Percentiles rank a stretch among this genome's conserved stretches.
phyloP scores from a whole-genome alignment of 2,113 vertebrate genomes.

The Forbesichthys agassizii region DNA sequence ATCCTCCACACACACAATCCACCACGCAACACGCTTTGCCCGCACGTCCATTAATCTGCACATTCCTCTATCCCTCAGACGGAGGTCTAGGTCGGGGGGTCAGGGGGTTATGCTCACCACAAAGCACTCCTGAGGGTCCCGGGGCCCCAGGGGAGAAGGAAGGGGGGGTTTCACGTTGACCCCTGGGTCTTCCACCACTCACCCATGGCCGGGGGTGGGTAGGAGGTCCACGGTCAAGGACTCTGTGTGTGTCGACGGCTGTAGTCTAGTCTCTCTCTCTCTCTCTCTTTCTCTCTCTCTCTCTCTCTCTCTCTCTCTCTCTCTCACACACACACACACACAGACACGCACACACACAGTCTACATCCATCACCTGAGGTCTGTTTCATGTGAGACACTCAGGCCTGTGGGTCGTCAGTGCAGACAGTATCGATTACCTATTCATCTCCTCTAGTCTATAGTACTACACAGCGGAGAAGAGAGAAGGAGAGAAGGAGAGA shows the following conservation, averaged over 20 bases:
- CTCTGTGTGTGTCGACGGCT: slow-evolving; percentile 43
- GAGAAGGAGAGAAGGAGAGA: too few relatives aligned
- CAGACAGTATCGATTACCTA: slow-evolving; percentile 69
- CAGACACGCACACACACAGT: slow-evolving; percentile 17
- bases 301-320: background rate
- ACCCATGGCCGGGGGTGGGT: slow-evolving; percentile 18
- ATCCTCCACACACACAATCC: background rate
- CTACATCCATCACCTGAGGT: slow-evolving; percentile 56
- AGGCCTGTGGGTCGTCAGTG: slow-evolving; percentile 53
- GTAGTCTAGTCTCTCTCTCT: too few relatives aligned
- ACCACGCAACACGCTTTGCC: slow-evolving; percentile 11
- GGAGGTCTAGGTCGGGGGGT: slow-evolving; percentile 16
- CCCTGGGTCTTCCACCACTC: slow-evolving; percentile 36
- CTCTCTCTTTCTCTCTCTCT: background rate
- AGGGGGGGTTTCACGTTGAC: slow-evolving; percentile 30
- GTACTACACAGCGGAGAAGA: background rate
- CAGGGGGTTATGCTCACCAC: slow-evolving; percentile 45
- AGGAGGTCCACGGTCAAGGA: slow-evolving; percentile 44
- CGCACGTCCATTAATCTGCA: slow-evolving; percentile 18
- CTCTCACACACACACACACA: slow-evolving; percentile 5
- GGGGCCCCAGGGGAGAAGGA: slow-evolving; percentile 15
- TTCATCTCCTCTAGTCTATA: slow-evolving; percentile 46
- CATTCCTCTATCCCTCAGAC: slow-evolving; percentile 20
- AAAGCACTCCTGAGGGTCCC: slow-evolving; percentile 20
- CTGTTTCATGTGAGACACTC: slow-evolving; percentile 32